These are phyloP conservation scores for Torymus texanus DNA, from an alignment of 2,888 invertebrate species.

Conservation along the genomic window DNA sequence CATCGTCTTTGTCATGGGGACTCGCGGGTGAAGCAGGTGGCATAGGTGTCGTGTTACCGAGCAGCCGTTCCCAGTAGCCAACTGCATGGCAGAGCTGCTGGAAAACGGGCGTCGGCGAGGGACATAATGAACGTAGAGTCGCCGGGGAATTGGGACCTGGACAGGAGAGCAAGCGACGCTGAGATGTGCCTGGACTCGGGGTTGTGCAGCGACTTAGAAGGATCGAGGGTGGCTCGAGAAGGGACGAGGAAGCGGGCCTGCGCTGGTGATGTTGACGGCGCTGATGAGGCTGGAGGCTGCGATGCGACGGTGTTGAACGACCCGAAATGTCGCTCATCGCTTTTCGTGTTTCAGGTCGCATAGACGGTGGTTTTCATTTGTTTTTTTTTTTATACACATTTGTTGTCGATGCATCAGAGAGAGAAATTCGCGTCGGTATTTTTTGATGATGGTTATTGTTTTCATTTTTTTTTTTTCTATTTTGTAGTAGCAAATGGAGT, in stretches of 20 bases:
- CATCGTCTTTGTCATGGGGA: constrained; percentile 46
- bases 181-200: constrained; percentile 47
- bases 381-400: too few relatives aligned
- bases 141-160: constrained; percentile 67
- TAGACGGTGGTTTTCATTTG: too few relatives aligned
- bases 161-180: constrained; percentile 61
- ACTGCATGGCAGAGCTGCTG: constrained; percentile 76
- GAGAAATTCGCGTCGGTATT: too few relatives aligned
- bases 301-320: too few relatives aligned
- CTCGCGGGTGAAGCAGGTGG: constrained; percentile 60
- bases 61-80: constrained; percentile 71
- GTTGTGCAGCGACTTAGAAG: constrained; percentile 64
- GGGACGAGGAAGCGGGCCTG: constrained; percentile 49
- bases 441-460: too few relatives aligned
- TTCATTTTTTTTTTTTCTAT: too few relatives aligned
- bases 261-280: constrained; percentile 4
- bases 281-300: constrained; percentile 16
- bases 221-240: constrained; percentile 59
- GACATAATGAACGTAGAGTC: constrained; percentile 69
- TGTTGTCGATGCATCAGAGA: too few relatives aligned
- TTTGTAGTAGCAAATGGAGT: too few relatives aligned
- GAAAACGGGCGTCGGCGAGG: constrained; percentile 76
- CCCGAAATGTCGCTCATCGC: too few relatives aligned
- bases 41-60: constrained; percentile 62
- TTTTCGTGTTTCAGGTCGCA: too few relatives aligned